Conservation (phyloP, 2,888 invertebrate species). For the Syritta pipiens region DNA sequence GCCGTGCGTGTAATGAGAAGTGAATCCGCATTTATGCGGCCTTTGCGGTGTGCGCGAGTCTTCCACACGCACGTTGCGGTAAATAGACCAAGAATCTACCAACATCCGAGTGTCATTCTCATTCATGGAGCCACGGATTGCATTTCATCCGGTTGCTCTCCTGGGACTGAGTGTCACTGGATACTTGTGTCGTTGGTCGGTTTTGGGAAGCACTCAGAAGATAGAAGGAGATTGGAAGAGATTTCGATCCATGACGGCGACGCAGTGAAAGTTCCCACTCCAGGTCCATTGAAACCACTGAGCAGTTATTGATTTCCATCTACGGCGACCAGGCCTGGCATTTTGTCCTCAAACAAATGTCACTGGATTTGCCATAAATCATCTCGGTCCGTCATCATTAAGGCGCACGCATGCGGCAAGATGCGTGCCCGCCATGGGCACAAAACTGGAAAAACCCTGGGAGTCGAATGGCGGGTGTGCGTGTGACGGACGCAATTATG, state of each 20-base stretch:
- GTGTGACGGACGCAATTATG: conserved; percentile 39
- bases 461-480: conserved; percentile 17
- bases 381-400: conserved; percentile 59
- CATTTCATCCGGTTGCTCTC: conserved; percentile 66
- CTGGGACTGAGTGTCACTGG: conserved; percentile 55
- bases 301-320: conserved; percentile 67
- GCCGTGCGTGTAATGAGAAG: conserved; percentile 67
- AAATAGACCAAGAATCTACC: conserved; percentile 14
- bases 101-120: conserved; percentile 21
- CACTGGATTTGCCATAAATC: conserved; percentile 61
- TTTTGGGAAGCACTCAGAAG: conserved; percentile 26
- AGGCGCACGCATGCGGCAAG: conserved; percentile 40
- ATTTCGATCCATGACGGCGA: conserved; percentile 38
- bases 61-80: conserved; percentile 33
- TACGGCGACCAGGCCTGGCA: conserved; percentile 48
- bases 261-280: conserved; percentile 55
- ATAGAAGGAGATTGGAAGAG: conserved; percentile 24
- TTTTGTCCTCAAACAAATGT: conserved; percentile 62
- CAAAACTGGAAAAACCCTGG: no score
- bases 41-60: conserved; percentile 36
- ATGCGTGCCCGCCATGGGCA: no score
- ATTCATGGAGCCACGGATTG: conserved; percentile 47
- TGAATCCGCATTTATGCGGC: conserved; percentile 66
- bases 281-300: conserved; percentile 4
- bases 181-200: conserved; percentile 36